Evolutionary conservation across 2,113 vertebrate species (phyloP), one percentile per base, ranked within the genome.

Genomic region (Empidonax alnorum): DNA sequence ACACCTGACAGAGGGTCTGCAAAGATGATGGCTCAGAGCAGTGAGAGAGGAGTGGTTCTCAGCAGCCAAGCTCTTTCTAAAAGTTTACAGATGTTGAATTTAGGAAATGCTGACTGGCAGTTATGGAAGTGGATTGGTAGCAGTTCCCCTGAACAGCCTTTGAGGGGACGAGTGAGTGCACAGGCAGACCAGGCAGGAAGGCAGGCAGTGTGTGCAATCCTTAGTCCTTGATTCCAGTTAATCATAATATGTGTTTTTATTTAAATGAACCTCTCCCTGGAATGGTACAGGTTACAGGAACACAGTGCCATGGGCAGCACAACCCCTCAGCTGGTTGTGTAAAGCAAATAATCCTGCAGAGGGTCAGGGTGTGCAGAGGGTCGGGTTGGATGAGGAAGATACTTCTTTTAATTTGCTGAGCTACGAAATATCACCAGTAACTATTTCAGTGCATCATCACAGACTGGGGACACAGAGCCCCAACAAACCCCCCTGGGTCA

Each of bases 211-310:
- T 3, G 2, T 2, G 1, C 59, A 35, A 49, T 24, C 41, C 67
- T 28, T 18, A 33, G 33, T 59, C 65, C 44, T 72, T 47, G 30
- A 63, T 15, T 78, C 10, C 39, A 50, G 30, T 59, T 84, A 33
- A 76, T 39, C 17, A 59, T 25, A 50, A n/a, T 22, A 47, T 0
- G 0, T 37, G 16, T 7, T 66, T 67, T 68, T 71, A 53, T 55
- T 88, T 41, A 59, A 59, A 41, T 5, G 0, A 49, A 3, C 31
- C 9, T 86, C 39, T 87, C 37, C 44, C 31, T 63, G 41, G 53
- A 84, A 63, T 18, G 47, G 42, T 82, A 18, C 44, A 52, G 58
- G 41, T 56, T 27, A 7, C 23, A 69, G 31, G 68, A 87, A 24
- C 7, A 46, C 14, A 47, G 10, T 3, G 2, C 53, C 35, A 33